Base-by-base conservation (phyloP, 2,797 vertebrate genomes). In the Pteronotus mesoamericanus region DNA sequence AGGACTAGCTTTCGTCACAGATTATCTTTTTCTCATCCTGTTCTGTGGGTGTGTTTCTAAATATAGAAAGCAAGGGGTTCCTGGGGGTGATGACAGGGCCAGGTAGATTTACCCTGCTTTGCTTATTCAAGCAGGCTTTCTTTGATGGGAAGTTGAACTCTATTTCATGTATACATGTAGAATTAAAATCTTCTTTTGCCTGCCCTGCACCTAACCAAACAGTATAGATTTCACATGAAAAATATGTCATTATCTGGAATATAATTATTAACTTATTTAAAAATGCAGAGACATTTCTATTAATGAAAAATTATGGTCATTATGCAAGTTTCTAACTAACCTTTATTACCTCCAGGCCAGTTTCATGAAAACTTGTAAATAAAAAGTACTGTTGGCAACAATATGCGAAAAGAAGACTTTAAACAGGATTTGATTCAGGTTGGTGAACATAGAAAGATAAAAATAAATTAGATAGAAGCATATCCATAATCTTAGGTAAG, bases 331-430 rank as follows among this genome's bases (percentile, higher is more conserved):
- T 92, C 85, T 96, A 48, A 87, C 21, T 95, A 72, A 64, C 79
- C 39, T 22, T 85, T 83, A 91, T 83, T 93, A 80, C 7, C 44
- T 83, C 21, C 46, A 82, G 53, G 72, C 11, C 48, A 82, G n/a
- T 95, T 95, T 92, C 72, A 86, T 48, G 24, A 85, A 96, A 90
- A 72, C 22, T 61, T 94, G 19, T 90, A 90, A 84, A 89, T 78
- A 94, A 71, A 92, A 80, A 72, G 72, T 74, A 11, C 51, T 77
- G 6, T 71, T 66, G 29, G 53, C 11, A 78, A 55, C 3, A 29
- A 79, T 84, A n/a, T 85, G 21, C 32, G 66, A 89, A 51, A 94
- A 89, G 22, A 51, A 91, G 16, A 5, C 68, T 72, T 61, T 78
- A 80, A 79, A 71, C 3, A 64, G 26, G 21, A 80, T 55, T 94